Base-by-base conservation (phyloP, 2,113 vertebrate species). In the Elgaria multicarinata region DNA sequence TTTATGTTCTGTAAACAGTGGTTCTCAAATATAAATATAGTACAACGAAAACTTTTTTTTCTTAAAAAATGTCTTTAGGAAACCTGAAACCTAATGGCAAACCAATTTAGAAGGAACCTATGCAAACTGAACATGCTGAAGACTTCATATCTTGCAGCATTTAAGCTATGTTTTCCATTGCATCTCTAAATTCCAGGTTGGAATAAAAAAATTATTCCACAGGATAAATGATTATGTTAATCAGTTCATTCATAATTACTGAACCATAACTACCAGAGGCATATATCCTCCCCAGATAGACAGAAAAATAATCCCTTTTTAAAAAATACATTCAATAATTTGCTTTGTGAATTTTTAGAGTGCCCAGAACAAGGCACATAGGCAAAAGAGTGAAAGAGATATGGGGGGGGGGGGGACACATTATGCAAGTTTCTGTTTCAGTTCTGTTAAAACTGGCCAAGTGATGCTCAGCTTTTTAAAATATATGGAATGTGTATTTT, bases 201-300 rank as follows among this genome's bases (percentile, higher is more conserved):
- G 39, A 89, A 39, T 83, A 66, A 75, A 83, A 75, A 64, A 83
- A 76, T 16, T 83, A 83, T 76, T 87, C 76, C 72, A 36, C 4
- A 67, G 71, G 31, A 69, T 83, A 75, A 89, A 76, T 83, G 75
- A 50, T 89, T 83, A 89, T 83, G 71, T n/a, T 76, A 76, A 67
- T 89, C 83, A 82, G 67, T 88, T 62, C 55, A 83, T 83, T 89
- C 71, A 76, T 53, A 66, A 89, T 76, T 83, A 76, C 50, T 50
- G 71, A 58, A 76, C 80, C 69, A 83, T 83, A 77, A 75, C 55
- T 83, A 76, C 87, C 55, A 83, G n/a, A 66, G 42, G 44, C 58
- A 89, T 36, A 31, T 83, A 36, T 53, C 72, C 14, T 89, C 33
- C 31, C 80, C 80, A 83, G 69, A 28, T 42, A 80, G 16, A 42